A percentile compares a stretch with the other conserved stretches of the same genome.
These are phyloP conservation scores for Gasterosteus nipponicus DNA, from an alignment of 2,113 vertebrate species.

Conservation along the genomic window DNA sequence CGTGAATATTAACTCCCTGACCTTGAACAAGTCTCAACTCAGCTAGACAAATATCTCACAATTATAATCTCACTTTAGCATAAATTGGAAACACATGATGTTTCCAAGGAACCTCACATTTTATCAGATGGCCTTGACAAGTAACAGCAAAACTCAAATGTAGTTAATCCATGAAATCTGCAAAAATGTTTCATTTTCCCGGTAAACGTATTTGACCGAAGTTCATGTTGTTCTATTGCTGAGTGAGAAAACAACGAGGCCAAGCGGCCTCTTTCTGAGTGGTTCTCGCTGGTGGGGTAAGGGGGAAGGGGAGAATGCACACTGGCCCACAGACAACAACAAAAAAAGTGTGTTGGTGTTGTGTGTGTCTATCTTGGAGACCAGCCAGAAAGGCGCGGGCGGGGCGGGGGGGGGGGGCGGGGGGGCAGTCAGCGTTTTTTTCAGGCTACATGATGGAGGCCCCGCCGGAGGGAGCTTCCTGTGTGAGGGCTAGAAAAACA, in stretches of 20 bases:
- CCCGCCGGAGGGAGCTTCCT: constrained; percentile 76
- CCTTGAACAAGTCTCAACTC: background rate
- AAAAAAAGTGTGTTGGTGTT: constrained; percentile 34
- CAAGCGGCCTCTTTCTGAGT: constrained; percentile 24
- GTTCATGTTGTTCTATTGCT: background rate
- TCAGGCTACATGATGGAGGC: constrained; percentile 80
- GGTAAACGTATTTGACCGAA: constrained; percentile 3
- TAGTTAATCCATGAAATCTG: background rate
- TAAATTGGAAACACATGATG: background rate
- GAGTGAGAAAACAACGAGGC: constrained; percentile 6
- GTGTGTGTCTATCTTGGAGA: constrained; percentile 67
- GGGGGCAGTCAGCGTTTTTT: constrained; percentile 82
- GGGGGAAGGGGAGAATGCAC: constrained; percentile 56
- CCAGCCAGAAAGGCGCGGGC: constrained; percentile 60
- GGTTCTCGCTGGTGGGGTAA: constrained; percentile 42
- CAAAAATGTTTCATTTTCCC: background rate
- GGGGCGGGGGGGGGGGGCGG: constrained; percentile 72
- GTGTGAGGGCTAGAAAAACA: constrained; percentile 81
- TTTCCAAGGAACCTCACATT: background rate
- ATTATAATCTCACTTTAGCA: background rate
- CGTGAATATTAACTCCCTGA: background rate
- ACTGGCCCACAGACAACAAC: constrained; percentile 45
- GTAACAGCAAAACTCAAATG: background rate
- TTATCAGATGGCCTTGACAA: background rate
- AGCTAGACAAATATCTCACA: background rate